A percentile compares a stretch with the other conserved stretches of the same genome.
These are phyloP conservation scores for Anthrax anthrax DNA, from an alignment of 2,888 invertebrate species.

Conservation along the genomic window DNA sequence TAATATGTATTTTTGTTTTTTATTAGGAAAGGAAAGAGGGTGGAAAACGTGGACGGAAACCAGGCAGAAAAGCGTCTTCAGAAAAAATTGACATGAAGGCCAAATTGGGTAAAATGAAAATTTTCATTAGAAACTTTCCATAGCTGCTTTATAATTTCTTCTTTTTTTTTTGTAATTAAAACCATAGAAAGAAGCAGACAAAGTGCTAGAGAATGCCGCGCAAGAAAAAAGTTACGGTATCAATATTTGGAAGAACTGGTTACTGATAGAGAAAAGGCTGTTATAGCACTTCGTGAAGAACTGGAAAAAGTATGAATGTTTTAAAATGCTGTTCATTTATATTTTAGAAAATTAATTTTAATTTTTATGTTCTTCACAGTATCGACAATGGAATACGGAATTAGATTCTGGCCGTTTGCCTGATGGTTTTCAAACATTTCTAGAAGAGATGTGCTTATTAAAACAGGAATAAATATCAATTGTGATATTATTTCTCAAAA, in stretches of 20 bases:
- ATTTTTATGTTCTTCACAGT: slow-evolving; percentile 37
- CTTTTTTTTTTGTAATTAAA: not conserved
- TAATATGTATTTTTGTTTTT: not conserved
- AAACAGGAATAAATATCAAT: slow-evolving; percentile 43
- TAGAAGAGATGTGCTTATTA: slow-evolving; percentile 58
- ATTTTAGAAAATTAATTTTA: not conserved
- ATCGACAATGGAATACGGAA: slow-evolving; percentile 64
- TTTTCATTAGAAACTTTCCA: not conserved
- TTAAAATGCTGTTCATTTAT: no score
- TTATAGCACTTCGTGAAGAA: slow-evolving; percentile 73
- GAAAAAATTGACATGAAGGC: slow-evolving; percentile 90
- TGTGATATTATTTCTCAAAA: not conserved
- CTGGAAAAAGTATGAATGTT: slow-evolving; percentile 66
- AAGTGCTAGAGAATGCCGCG: slow-evolving; percentile 93
- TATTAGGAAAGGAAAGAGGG: slow-evolving; percentile 53
- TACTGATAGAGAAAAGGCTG: slow-evolving; percentile 82
- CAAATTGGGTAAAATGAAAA: slow-evolving; percentile 61
- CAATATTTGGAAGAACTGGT: slow-evolving; percentile 94
- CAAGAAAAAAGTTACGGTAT: slow-evolving; percentile 89
- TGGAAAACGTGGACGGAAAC: slow-evolving; percentile 77
- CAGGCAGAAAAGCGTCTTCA: slow-evolving; percentile 66
- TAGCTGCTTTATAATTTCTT: not conserved
- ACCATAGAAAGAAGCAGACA: slow-evolving; percentile 85
- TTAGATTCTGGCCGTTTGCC: slow-evolving; percentile 68
- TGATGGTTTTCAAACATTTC: slow-evolving; percentile 58